A percentile compares a stretch with the other conserved stretches of the same genome.
Evolutionary conservation across 2,113 vertebrate species (phyloP).

Genomic region (Astatoreochromis straeleni): DNA sequence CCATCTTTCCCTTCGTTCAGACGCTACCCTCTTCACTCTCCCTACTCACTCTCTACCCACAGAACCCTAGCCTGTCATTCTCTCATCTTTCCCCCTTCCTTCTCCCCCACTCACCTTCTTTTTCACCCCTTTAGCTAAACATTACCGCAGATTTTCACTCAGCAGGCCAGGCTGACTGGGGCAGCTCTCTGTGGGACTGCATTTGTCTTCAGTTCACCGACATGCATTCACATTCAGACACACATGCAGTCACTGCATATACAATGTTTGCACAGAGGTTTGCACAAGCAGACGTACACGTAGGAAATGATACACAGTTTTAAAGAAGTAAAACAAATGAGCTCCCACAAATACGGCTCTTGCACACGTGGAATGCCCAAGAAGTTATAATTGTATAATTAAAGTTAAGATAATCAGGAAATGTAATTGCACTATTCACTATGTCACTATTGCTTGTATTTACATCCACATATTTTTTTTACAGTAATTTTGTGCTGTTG

Average conservation of each 20-base stretch:
- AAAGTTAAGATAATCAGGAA: not conserved
- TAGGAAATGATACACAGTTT: not conserved
- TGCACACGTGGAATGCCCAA: not conserved
- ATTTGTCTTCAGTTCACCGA: slow-evolving; percentile 40
- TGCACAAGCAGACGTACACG: not conserved
- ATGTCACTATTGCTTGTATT: not conserved
- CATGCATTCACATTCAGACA: not conserved
- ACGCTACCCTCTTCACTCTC: slow-evolving; percentile 22
- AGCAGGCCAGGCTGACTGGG: slow-evolving; percentile 51
- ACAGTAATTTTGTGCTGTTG: not conserved
- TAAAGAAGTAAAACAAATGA: not conserved
- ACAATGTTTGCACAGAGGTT: not conserved
- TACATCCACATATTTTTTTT: not conserved
- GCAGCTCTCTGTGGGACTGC: slow-evolving; percentile 54
- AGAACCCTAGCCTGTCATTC: slow-evolving; percentile 40
- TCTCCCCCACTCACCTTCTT: slow-evolving; percentile 44
- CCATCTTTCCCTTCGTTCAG: slow-evolving; percentile 20
- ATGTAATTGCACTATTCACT: not conserved
- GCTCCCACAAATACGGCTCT: not conserved
- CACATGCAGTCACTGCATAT: not conserved
- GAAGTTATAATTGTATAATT: not conserved
- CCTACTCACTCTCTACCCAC: slow-evolving; percentile 1
- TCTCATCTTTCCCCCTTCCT: slow-evolving; percentile 14
- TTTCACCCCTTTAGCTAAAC: slow-evolving; percentile 63
- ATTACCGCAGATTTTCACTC: slow-evolving; percentile 62